Evolutionary conservation across 2,797 vertebrate species (phyloP), one percentile per base, ranked within the genome.

Genomic region (Saxicola maurus): DNA sequence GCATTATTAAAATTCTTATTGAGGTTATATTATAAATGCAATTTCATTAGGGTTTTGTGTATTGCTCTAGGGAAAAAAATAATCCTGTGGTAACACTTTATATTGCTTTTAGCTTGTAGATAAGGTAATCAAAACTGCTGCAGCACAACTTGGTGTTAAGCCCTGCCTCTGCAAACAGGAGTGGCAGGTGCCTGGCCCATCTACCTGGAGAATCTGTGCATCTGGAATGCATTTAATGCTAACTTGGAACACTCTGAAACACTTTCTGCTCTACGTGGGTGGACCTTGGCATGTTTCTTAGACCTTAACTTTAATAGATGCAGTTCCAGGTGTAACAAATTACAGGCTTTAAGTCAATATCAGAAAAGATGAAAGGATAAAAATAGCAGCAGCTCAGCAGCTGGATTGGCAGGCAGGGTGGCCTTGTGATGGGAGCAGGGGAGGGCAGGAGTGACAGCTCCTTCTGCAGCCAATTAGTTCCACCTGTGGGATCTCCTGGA

Each of bases 1-100:
- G 56, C 17, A n/a, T 91, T 96, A 95, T 86, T 91, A 84, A 93
- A 66, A 73, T 59, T 87, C 79, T 57, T 92, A 86, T 92, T 94
- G 91, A 90, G 73, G 60, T 92, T 87, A 45, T 71, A 73, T 76
- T 48, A 87, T 82, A 90, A 94, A 93, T 79, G 43, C 53, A 86
- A 85, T 91, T 95, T 95, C 82, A 83, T 95, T 92, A 83, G 73
- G 43, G 48, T 38, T 55, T 82, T 92, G 42, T 60, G 62, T 76
- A 61, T 74, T 88, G 92, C 73, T 95, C 53, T 49, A 90, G 40
- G 80, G 68, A 69, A 86, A 89, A 90, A 91, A 68, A 64, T 40
- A 4, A 18, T 65, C n/a, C 31, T n/a, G 28, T 79, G 55, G 53
- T 64, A 67, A 42, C 72, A 80, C 59, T 62, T 75, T 80, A 23